Evolutionary conservation across 2,113 vertebrate genomes (phyloP).

Genomic region (Psittacus erithacus): DNA sequence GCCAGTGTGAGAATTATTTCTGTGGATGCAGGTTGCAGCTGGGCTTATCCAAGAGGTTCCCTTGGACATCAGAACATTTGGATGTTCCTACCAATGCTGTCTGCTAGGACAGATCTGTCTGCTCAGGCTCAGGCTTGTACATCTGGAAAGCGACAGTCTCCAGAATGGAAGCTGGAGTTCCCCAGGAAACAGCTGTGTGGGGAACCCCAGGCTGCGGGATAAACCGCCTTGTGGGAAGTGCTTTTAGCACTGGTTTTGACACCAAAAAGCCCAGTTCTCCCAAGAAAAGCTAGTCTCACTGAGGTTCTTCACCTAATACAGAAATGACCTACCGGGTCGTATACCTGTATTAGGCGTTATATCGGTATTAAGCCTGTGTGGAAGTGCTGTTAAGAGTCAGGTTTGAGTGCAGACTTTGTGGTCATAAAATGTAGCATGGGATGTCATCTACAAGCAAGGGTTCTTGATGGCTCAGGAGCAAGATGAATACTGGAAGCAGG

Average conservation of each 20-base stretch:
- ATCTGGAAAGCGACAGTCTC: neutral
- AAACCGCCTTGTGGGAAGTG: neutral
- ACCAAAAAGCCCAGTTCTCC: neutral
- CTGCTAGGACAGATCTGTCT: neutral
- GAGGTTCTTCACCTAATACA: neutral
- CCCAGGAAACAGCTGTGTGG: neutral
- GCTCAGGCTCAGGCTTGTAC: neutral
- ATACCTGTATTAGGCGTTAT: neutral
- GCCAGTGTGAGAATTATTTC: rapidly evolving
- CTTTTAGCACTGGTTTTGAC: neutral
- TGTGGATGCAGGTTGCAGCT: neutral
- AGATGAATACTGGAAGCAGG: neutral
- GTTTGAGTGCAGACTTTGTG: neutral
- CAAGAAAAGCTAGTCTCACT: neutral
- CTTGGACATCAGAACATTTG: rapidly evolving
- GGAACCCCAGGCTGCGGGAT: neutral
- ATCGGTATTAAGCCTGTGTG: neutral
- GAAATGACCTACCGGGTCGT: neutral
- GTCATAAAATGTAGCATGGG: neutral
- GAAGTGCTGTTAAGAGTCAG: neutral
- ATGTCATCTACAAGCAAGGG: neutral
- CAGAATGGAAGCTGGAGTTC: neutral
- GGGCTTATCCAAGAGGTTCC: neutral
- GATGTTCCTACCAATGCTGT: neutral
- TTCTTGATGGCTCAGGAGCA: neutral